phyloP scores from a whole-genome alignment of 1,140 invertebrate species.

The Tetraneura akinire region DNA sequence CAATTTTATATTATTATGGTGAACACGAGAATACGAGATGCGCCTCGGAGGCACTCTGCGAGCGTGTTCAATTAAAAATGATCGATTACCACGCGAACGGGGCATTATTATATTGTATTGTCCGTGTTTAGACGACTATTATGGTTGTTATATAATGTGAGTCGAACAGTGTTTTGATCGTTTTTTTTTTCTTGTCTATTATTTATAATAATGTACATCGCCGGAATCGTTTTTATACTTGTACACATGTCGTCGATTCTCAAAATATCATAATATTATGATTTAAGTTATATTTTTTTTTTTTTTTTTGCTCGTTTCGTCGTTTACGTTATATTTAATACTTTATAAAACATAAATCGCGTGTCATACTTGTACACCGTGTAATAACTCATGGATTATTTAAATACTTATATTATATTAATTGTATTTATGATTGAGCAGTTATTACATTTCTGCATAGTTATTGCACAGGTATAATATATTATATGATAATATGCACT shows the following conservation, averaged over 20 bases:
- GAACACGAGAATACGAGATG: conserved; percentile 5
- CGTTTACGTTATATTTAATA: not conserved
- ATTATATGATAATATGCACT: too few species aligned
- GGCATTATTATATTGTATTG: not conserved
- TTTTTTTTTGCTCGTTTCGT: not conserved
- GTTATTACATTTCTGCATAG: not conserved
- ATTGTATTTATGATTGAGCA: not conserved
- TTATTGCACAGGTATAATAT: too few species aligned
- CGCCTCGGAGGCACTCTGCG: not conserved
- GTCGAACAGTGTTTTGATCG: not conserved
- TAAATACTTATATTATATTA: not conserved
- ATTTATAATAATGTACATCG: not conserved
- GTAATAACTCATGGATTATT: not conserved
- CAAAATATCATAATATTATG: too few species aligned
- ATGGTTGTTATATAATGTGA: not conserved
- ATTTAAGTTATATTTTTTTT: not conserved
- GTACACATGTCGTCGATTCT: not conserved
- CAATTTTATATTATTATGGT: not conserved
- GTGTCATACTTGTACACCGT: too few species aligned
- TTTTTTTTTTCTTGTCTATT: not conserved
- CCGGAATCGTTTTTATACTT: not conserved
- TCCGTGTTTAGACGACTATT: too few species aligned
- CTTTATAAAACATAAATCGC: not conserved
- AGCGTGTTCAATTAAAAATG: not conserved
- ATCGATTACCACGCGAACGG: not conserved